Evolutionary conservation across 2,888 invertebrate species (phyloP).

Genomic region (Pristionchus fissidentatus): DNA sequence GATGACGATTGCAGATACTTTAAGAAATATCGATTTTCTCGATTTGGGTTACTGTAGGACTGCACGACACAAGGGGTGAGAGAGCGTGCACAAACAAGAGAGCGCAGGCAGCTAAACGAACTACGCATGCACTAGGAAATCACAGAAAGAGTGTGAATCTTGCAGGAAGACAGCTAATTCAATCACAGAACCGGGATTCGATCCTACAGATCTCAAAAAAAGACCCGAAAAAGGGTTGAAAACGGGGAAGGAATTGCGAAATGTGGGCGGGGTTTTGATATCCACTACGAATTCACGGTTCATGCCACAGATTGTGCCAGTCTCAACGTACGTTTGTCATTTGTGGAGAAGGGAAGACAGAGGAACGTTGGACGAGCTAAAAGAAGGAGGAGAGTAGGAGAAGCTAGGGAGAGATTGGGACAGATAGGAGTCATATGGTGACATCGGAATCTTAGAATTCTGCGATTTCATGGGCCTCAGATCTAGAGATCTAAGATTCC

Average conservation of each 20-base stretch:
- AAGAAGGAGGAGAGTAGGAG: conserved; percentile 61
- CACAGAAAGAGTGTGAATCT: background rate
- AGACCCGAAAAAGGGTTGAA: background rate
- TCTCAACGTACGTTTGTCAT: conserved; percentile 67
- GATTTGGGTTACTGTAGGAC: no score
- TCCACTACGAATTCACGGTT: background rate
- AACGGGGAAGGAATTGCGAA: background rate
- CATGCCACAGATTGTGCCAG: background rate
- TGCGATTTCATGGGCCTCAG: no score
- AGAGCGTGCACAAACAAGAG: background rate
- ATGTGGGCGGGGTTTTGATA: no score
- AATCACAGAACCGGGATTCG: background rate
- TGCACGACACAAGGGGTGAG: no score
- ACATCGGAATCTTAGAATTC: no score
- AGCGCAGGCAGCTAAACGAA: background rate
- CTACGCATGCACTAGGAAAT: background rate
- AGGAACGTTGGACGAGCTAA: conserved; percentile 98
- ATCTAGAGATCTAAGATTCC: no score
- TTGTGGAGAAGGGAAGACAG: conserved; percentile 84
- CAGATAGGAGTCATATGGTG: background rate
- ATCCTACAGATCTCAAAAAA: background rate
- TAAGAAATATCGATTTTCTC: background rate
- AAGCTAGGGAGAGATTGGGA: conserved; percentile 33
- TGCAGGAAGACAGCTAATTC: no score
- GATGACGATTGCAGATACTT: no score